Base-by-base conservation (phyloP, 2,113 vertebrate species). In the Callipepla californica region DNA sequence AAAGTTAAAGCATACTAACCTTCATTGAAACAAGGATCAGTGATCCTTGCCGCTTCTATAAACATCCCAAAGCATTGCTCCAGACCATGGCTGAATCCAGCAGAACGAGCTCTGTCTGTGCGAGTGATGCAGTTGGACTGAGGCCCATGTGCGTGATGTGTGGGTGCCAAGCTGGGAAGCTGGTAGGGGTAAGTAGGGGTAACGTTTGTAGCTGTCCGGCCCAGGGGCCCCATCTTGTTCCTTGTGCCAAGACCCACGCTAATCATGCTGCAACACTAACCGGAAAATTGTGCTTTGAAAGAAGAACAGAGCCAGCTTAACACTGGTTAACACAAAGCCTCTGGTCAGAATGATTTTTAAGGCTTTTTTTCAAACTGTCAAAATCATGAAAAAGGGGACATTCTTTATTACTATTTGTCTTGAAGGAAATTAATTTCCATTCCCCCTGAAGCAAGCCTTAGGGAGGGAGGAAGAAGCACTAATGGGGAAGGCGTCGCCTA, bases 401-500 rank as follows among this genome's bases (percentile, higher is more conserved):
- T 86, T 94, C 76, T 86, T 94, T 90, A 90, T 81, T 92, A 55
- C 80, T 32, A 62, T 45, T 95, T 90, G 30, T 85, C 74, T 86
- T 89, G 85, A 93, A 95, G 58, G 0, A n/a, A 87, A 90, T 91
- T 83, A 88, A 95, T 96, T 96, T 95, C 76, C 82, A 78, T 91
- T 94, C 85, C n/a, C 44, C 44, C 22, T 78, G 69, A 94, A 91
- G 61, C 0, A 1, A 92, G 75, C 87, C 44, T 86, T 91, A 85
- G 53, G 48, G 80, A 94, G 66, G 32, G 58, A 94, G 76, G 66
- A 95, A 94, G 92, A 90, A 90, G 90, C 76, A 86, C 92, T 95
- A 96, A 95, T 94, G 68, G 62, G n/a, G 76, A 95, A 95, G 95
- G 95, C 85, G 85, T 95, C 9, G 66, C 85, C 87, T 79, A 38